Evolutionary conservation across 1,140 invertebrate genomes (phyloP).

Genomic region (Neodiprion virginianus): DNA sequence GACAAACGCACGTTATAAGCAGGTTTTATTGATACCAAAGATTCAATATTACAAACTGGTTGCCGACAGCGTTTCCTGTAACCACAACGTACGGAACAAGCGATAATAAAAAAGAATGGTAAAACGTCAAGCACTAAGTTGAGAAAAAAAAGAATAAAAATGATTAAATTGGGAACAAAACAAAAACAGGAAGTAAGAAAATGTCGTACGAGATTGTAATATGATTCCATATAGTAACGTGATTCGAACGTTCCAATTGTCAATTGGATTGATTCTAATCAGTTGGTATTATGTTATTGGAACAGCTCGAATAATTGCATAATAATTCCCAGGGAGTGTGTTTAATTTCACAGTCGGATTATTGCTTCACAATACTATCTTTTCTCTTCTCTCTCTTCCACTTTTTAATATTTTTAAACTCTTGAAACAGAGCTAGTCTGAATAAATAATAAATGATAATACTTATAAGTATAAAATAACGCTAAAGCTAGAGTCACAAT

Average conservation of each 20-base stretch:
- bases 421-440: slow-evolving; percentile 28
- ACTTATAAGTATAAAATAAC: slow-evolving; percentile 6
- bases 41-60: too few species aligned
- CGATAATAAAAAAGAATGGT: too few species aligned
- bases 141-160: background rate
- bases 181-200: background rate
- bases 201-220: background rate
- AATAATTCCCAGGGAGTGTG: slow-evolving; percentile 22
- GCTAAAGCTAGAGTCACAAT: background rate
- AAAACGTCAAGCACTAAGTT: too few species aligned
- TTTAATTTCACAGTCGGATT: slow-evolving; percentile 41
- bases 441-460: slow-evolving; percentile 6
- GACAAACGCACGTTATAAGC: too few species aligned
- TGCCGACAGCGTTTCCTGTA: too few species aligned
- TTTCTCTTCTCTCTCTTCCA: slow-evolving; percentile 10
- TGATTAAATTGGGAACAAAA: background rate
- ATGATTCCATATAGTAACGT: background rate
- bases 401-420: slow-evolving; percentile 18
- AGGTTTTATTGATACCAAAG: too few species aligned
- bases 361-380: slow-evolving; percentile 33
- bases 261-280: background rate
- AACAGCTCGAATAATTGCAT: background rate
- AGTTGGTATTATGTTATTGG: background rate
- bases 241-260: background rate
- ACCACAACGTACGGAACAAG: too few species aligned